Evolutionary conservation across 2,888 invertebrate species (phyloP).

Genomic region (Fissipunctia ypsillon): DNA sequence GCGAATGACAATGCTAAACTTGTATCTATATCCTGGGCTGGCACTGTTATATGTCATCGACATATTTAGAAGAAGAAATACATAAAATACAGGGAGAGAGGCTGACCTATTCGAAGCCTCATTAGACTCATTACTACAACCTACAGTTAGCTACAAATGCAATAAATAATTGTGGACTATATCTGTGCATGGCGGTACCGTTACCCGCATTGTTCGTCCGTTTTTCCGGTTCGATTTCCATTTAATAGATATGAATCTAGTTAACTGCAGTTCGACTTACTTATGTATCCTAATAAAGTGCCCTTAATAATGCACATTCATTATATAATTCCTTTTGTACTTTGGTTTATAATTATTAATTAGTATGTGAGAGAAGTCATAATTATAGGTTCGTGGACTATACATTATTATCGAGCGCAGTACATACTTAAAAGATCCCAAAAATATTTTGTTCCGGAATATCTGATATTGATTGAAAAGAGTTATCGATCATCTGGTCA

Average conservation of each 20-base stretch:
- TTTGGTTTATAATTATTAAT: neutral
- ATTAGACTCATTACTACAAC: constrained; percentile 49
- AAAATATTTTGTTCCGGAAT: constrained; percentile 4
- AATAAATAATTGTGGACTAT: constrained; percentile 58
- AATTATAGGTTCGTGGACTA: neutral
- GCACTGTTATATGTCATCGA: neutral
- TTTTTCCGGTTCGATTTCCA: constrained; percentile 61
- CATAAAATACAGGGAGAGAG: neutral
- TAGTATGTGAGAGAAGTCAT: neutral
- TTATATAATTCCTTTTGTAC: constrained; percentile 9
- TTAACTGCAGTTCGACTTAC: constrained; percentile 43
- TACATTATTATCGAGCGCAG: neutral
- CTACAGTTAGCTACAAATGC: constrained; percentile 45
- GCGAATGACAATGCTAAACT: neutral
- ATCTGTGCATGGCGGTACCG: constrained; percentile 54
- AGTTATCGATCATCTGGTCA: constrained; percentile 36
- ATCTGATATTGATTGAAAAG: constrained; percentile 15
- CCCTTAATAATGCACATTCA: no score
- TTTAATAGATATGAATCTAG: constrained; percentile 60
- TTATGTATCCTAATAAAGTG: constrained; percentile 27
- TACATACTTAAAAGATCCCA: neutral
- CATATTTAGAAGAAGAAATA: neutral
- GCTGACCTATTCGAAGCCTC: constrained; percentile 33
- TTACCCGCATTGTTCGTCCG: constrained; percentile 62
- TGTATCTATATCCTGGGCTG: neutral